phyloP scores from a whole-genome alignment of 2,888 invertebrate genomes.

The Drosophila formosana region DNA sequence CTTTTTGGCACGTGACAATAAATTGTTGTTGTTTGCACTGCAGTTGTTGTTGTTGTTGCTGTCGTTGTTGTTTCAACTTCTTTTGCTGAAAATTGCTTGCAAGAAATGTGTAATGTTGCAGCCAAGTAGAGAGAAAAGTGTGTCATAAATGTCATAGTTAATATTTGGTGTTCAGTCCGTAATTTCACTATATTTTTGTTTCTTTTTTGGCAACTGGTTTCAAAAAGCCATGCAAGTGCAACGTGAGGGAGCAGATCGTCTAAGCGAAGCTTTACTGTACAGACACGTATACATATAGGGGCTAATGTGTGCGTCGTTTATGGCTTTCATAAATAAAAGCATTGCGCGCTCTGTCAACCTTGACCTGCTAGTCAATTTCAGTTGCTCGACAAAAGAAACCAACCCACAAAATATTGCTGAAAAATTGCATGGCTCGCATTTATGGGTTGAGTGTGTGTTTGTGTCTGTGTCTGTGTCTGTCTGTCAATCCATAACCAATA shows the following conservation, averaged over 20 bases:
- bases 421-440: constrained; percentile 65
- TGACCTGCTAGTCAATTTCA: constrained; percentile 65
- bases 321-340: constrained; percentile 60
- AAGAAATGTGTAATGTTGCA: constrained; percentile 59
- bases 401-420: constrained; percentile 18
- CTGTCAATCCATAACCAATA: constrained; percentile 60
- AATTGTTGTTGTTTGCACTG: constrained; percentile 66
- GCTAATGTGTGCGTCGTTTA: constrained; percentile 1
- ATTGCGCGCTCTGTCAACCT: constrained; percentile 68
- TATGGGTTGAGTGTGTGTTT: constrained; percentile 35
- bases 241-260: not conserved
- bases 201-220: constrained; percentile 60
- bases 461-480: constrained; percentile 14
- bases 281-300: not conserved
- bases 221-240: constrained; percentile 51
- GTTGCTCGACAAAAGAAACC: constrained; percentile 39
- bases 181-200: constrained; percentile 22
- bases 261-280: not conserved
- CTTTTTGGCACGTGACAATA: constrained; percentile 78
- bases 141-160: constrained; percentile 78
- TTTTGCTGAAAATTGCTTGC: constrained; percentile 40
- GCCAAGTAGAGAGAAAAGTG: constrained; percentile 66
- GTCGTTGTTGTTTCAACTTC: constrained; percentile 11
- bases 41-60: constrained; percentile 36
- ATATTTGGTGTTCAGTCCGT: constrained; percentile 65